Evolutionary conservation across 2,888 invertebrate genomes (phyloP).

Genomic region (Linhomoeus sp.): DNA sequence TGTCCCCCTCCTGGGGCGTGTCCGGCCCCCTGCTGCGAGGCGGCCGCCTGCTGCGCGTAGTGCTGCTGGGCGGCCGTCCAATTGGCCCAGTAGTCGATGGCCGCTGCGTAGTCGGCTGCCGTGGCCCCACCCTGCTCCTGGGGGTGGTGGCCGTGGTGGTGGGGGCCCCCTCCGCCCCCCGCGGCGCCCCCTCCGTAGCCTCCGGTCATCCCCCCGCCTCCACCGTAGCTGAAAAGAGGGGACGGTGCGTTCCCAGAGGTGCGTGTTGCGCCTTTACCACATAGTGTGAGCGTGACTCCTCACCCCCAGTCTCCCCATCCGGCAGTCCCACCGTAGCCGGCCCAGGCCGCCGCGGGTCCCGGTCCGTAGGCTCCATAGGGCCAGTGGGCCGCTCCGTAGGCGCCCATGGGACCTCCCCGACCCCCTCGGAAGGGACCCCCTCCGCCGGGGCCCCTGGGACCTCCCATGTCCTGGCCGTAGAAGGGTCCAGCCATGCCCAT

Average conservation of each 20-base stretch:
- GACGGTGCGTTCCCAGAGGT: too few relatives aligned
- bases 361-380: not conserved
- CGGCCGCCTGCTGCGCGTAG: not conserved
- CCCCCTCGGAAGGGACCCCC: not conserved
- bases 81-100: too few relatives aligned
- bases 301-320: too few relatives aligned
- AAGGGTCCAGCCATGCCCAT: not conserved
- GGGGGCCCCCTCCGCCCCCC: not conserved
- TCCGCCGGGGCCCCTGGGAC: slow-evolving; percentile 3
- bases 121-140: not conserved
- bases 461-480: not conserved
- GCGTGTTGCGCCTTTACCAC: too few relatives aligned
- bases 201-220: not conserved
- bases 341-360: too few relatives aligned
- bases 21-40: too few relatives aligned
- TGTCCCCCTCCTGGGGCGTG: too few relatives aligned
- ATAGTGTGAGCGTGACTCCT: too few relatives aligned
- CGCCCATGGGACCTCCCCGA: slow-evolving; percentile 1
- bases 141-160: too few relatives aligned
- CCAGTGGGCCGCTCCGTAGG: slow-evolving; percentile 3
- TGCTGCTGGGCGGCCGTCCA: not conserved
- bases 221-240: too few relatives aligned
- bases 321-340: too few relatives aligned
- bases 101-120: not conserved
- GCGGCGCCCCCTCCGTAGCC: not conserved